Percentiles rank a stretch among this genome's conserved stretches.
These are phyloP conservation scores for Drosophila athabasca DNA, from an alignment of 1,140 invertebrate genomes.

Conservation along the genomic window DNA sequence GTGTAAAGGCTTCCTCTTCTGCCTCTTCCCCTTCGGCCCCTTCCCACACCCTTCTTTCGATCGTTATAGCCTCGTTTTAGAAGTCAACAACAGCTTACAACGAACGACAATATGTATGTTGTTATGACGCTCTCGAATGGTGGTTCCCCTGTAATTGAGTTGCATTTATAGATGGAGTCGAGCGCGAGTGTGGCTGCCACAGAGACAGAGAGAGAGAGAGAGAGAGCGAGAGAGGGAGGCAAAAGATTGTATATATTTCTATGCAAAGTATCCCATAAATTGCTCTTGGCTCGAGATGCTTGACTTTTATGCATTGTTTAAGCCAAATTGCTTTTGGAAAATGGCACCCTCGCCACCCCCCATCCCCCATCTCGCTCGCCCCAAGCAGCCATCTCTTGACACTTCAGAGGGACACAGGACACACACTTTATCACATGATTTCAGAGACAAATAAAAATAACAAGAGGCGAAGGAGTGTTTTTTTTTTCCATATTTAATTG, in stretches of 20 bases:
- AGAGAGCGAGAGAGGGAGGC: neutral
- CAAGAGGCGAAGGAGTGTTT: slow-evolving; percentile 13
- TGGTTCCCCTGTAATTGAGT: slow-evolving; percentile 67
- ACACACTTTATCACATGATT: slow-evolving; percentile 62
- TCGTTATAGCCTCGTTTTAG: slow-evolving; percentile 40
- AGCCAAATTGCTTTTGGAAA: slow-evolving; percentile 70
- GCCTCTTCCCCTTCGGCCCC: slow-evolving; percentile 24
- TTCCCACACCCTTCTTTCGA: neutral
- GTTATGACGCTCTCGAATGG: slow-evolving; percentile 37
- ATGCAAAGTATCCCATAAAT: slow-evolving; percentile 53
- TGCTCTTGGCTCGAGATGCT: slow-evolving; percentile 35
- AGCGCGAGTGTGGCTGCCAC: neutral
- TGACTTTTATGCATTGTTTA: slow-evolving; percentile 66
- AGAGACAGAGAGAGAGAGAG: slow-evolving; percentile 8
- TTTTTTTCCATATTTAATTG: slow-evolving; percentile 22
- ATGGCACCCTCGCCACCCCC: slow-evolving; percentile 13
- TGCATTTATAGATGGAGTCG: slow-evolving; percentile 26
- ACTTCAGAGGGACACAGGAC: slow-evolving; percentile 22
- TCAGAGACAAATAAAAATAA: slow-evolving; percentile 31
- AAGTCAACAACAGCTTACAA: slow-evolving; percentile 56
- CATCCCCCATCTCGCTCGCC: no score
- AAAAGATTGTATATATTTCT: slow-evolving; percentile 1
- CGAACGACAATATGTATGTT: neutral
- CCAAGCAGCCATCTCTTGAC: slow-evolving; percentile 35
- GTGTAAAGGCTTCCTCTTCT: neutral